Percentiles rank a stretch among this genome's conserved stretches.
Evolutionary conservation across 2,888 invertebrate species (phyloP).

Genomic region (Stratiomys singularior): DNA sequence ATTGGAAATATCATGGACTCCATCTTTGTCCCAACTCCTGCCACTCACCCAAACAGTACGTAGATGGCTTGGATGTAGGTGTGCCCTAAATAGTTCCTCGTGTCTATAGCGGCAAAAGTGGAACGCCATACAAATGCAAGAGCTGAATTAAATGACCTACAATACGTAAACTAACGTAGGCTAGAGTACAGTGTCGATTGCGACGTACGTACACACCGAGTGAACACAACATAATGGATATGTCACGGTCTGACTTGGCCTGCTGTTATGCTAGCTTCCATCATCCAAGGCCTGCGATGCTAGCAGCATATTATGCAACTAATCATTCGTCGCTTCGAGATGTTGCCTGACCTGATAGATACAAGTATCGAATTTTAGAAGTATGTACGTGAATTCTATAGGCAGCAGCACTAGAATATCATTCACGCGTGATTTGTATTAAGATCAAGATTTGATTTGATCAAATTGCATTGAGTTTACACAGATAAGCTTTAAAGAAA

Average conservation of each 20-base stretch:
- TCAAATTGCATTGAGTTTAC: no score
- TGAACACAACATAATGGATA: conserved; percentile 17
- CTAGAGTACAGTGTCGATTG: not conserved
- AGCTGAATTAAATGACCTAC: conserved; percentile 28
- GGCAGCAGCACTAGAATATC: no score
- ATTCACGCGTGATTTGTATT: no score
- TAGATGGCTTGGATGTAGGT: conserved; percentile 19
- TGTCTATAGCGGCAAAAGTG: conserved; percentile 24
- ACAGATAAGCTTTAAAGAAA: no score
- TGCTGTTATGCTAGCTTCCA: not conserved
- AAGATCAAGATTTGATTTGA: no score
- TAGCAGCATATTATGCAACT: not conserved
- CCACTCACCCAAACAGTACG: not conserved
- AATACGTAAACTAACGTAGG: conserved; percentile 18
- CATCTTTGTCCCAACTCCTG: not conserved
- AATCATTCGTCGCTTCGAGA: not conserved
- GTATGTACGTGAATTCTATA: no score
- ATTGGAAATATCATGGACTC: not conserved
- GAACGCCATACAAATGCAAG: conserved; percentile 32
- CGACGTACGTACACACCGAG: not conserved
- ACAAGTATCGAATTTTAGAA: no score
- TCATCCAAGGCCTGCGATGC: not conserved
- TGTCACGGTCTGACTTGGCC: not conserved
- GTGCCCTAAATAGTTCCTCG: conserved; percentile 37
- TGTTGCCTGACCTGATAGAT: not conserved